phyloP scores from a whole-genome alignment of 2,113 vertebrate genomes.

The Psittacara wagleri region DNA sequence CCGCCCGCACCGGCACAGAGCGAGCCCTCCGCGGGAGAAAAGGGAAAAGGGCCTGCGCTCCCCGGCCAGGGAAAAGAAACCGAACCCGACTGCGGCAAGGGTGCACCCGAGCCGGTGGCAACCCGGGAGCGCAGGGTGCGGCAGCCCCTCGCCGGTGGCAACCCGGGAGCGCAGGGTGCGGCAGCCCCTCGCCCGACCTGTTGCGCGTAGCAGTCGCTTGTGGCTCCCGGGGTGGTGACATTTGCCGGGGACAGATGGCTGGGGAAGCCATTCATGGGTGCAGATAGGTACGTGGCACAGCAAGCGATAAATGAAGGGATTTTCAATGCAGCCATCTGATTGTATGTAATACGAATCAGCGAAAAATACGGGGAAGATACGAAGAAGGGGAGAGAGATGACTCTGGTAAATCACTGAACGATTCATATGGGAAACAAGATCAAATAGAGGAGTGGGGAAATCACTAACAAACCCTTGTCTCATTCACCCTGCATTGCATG shows the following conservation, averaged over 20 bases:
- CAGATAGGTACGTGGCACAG: not conserved
- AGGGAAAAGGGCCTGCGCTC: not conserved
- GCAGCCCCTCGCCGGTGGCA: not conserved
- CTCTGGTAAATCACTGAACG: not conserved
- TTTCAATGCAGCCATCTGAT: not conserved
- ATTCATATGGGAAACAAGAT: not conserved
- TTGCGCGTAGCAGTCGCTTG: not conserved
- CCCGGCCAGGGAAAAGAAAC: not conserved
- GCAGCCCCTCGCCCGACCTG: not conserved
- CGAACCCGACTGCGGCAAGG: not conserved
- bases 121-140: not conserved
- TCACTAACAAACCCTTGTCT: not conserved
- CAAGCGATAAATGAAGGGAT: not conserved
- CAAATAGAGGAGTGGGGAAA: not conserved
- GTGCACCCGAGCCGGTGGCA: not conserved
- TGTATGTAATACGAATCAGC: not conserved
- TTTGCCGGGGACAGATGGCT: not conserved
- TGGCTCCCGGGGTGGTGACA: not conserved
- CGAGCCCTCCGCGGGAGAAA: not conserved
- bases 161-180: not conserved
- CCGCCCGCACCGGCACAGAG: conserved; percentile 4
- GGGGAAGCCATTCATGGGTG: not conserved
- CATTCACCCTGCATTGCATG: not conserved
- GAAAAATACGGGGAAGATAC: not conserved
- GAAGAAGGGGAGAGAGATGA: not conserved